Evolutionary conservation across 2,113 vertebrate genomes (phyloP), one percentile per base, ranked within the genome.

Genomic region (Lampris incognitus): DNA sequence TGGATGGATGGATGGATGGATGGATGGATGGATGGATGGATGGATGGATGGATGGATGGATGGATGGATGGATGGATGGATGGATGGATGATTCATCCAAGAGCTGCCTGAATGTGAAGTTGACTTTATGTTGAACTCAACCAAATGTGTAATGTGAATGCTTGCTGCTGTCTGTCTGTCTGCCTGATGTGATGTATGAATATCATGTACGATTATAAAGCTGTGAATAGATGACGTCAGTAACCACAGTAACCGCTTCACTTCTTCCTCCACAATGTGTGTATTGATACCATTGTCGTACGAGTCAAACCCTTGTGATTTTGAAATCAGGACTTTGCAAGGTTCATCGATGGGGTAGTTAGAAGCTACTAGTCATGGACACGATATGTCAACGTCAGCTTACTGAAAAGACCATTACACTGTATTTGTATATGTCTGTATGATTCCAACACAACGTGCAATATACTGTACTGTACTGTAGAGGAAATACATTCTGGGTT

Each of bases 401-500:
- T 37, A 67, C 46, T 1, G 76, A 46, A 0, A 76, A 74, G 83
- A 87, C 75, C 64, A 71, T 79, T 62, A 76, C 81, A 85, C 74
- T 83, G 83, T 87, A 76, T 73, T 74, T 80, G 42, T 66, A 72
- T 58, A 48, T 50, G 13, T 74, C 72, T 75, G 64, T 78, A 82
- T 76, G 70, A 69, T 60, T 76, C 66, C 60, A 79, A 74, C 82
- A 75, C 79, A 74, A 68, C 78, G 71, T 76, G 7, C 0, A 9
- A 63, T 75, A 75, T 68, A 76, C 68, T 84, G 59, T 79, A 76
- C 68, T 84, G 59, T 79, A 39, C 69, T 79, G 79, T 72, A 66
- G 62, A 64, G 24, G 72, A 49, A 84, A 87, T 85, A 78, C 79
- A 87, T 68, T 79, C 71, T 79, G 62, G 8, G 66, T 77, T 69